These are phyloP conservation scores for Phoeniculus purpureus DNA, from an alignment of 2,797 vertebrate species.

Conservation along the genomic window DNA sequence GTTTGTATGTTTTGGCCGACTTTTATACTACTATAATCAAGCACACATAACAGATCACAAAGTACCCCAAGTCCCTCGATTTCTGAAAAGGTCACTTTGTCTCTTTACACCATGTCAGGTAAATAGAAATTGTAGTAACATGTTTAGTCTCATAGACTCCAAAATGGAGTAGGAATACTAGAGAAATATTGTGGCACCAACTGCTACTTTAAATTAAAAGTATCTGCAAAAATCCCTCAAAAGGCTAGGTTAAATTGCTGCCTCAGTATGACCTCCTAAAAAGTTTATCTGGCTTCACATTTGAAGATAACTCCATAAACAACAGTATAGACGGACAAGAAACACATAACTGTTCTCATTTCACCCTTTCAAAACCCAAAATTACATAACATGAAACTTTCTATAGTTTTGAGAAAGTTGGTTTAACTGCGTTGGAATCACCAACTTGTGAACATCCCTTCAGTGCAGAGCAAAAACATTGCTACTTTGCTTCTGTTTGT, in stretches of 20 bases:
- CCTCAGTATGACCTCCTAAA: background rate
- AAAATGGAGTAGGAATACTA: slow-evolving; percentile 21
- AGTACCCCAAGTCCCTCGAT: slow-evolving; percentile 60
- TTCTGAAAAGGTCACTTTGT: slow-evolving; percentile 63
- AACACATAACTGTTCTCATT: background rate
- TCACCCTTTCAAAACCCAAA: slow-evolving; percentile 18
- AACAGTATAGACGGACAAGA: slow-evolving; percentile 20
- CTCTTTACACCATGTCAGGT: slow-evolving; percentile 65
- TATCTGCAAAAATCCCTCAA: background rate
- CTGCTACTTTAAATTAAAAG: slow-evolving; percentile 20
- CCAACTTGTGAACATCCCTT: slow-evolving; percentile 17
- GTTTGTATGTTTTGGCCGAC: slow-evolving; percentile 59
- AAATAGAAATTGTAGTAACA: slow-evolving; percentile 59
- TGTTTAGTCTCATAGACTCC: slow-evolving; percentile 23
- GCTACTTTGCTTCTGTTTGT: background rate
- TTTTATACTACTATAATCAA: slow-evolving; percentile 64
- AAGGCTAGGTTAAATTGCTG: background rate
- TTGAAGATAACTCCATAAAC: background rate
- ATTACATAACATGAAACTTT: slow-evolving; percentile 8
- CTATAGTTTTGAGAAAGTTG: slow-evolving; percentile 13
- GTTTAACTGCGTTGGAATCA: background rate
- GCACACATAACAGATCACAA: slow-evolving; percentile 51
- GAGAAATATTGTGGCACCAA: background rate
- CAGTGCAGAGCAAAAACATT: background rate
- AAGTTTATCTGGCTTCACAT: slow-evolving; percentile 3